A percentile compares a stretch with the other conserved stretches of the same genome.
These are phyloP conservation scores for Lutjanus argentimaculatus DNA, from an alignment of 2,797 vertebrate species.

Conservation along the genomic window DNA sequence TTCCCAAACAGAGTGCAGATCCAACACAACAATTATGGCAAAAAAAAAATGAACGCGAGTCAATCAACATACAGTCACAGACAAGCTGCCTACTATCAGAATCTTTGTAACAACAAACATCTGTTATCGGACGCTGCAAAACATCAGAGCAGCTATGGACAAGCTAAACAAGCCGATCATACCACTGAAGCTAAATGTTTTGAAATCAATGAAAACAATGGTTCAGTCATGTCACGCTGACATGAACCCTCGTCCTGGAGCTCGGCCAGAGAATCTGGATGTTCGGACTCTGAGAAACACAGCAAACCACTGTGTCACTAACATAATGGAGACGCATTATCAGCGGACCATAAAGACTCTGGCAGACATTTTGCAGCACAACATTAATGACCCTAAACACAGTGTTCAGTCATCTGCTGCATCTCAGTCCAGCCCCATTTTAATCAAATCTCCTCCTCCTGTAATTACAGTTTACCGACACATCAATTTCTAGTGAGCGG, in stretches of 20 bases:
- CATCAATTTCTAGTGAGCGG: slow-evolving; percentile 24
- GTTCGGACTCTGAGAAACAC: slow-evolving; percentile 55
- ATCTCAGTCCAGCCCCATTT: slow-evolving; percentile 22
- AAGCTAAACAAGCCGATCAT: slow-evolving; percentile 54
- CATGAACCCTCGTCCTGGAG: slow-evolving; percentile 61
- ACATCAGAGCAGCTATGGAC: slow-evolving; percentile 30
- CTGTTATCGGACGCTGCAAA: slow-evolving; percentile 21
- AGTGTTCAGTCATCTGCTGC: slow-evolving; percentile 25
- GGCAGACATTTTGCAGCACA: slow-evolving; percentile 49
- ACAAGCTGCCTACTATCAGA: slow-evolving; percentile 24
- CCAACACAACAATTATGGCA: slow-evolving; percentile 19
- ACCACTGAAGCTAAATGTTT: slow-evolving; percentile 65
- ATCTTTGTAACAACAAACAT: slow-evolving; percentile 31
- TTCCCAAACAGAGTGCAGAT: slow-evolving; percentile 54
- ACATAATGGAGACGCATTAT: slow-evolving; percentile 72
- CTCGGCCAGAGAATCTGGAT: slow-evolving; percentile 59
- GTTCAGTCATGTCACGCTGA: slow-evolving; percentile 70
- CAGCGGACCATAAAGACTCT: slow-evolving; percentile 55
- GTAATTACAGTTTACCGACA: slow-evolving; percentile 46
- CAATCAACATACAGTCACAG: slow-evolving; percentile 24
- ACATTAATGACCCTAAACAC: slow-evolving; percentile 55
- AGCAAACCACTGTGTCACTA: slow-evolving; percentile 58
- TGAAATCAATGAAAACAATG: slow-evolving; percentile 62
- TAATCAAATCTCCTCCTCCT: slow-evolving; percentile 47
- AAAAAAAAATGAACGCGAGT: slow-evolving; percentile 28